Evolutionary conservation across 1,140 invertebrate species (phyloP), one percentile per base, ranked within the genome.

Genomic region (Lepeophtheirus salmonis): DNA sequence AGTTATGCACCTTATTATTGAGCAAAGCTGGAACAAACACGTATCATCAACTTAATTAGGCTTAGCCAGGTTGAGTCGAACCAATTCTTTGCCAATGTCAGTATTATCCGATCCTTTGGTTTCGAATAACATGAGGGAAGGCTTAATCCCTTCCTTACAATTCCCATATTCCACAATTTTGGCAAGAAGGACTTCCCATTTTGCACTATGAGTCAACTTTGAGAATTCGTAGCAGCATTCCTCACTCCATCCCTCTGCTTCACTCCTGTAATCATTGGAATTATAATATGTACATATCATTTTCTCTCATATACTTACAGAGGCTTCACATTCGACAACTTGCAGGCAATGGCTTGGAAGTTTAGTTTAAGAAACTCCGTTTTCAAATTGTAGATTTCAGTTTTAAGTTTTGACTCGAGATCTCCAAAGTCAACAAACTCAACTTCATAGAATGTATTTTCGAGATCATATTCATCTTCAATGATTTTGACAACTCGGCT

Each of bases 41-140:
- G n/a, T n/a, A n/a, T n/a, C n/a, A n/a, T n/a, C n/a, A n/a, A n/a
- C n/a, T n/a, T n/a, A n/a, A n/a, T n/a, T n/a, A n/a, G n/a, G 20
- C 52, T 61, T 57, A 41, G 30, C 30, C 6, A 41, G 30, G 30
- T n/a, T n/a, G 6, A 10, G 6, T 41, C 30, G 30, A 41, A 23
- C 48, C 24, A 60, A 25, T 30, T 63, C 52, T 17, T 64, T 59
- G 63, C 60, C 51, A 65, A 82, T 2, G 69, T 76, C 20, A 82
- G 68, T 62, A 68, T 64, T 73, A 75, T 75, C 62, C 30, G 30
- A 41, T 6, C 30, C 30, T 41, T 41, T 41, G 30, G n/a, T 41
- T 41, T 41, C 30, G n/a, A 41, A 41, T 10, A 41, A n/a, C 30
- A 10, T n/a, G n/a, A 41, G 30, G 30, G 30, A 41, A 10, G 30